Evolutionary conservation across 2,888 invertebrate genomes (phyloP), one percentile per base, ranked within the genome.

Genomic region (Platynereis dumerilii): DNA sequence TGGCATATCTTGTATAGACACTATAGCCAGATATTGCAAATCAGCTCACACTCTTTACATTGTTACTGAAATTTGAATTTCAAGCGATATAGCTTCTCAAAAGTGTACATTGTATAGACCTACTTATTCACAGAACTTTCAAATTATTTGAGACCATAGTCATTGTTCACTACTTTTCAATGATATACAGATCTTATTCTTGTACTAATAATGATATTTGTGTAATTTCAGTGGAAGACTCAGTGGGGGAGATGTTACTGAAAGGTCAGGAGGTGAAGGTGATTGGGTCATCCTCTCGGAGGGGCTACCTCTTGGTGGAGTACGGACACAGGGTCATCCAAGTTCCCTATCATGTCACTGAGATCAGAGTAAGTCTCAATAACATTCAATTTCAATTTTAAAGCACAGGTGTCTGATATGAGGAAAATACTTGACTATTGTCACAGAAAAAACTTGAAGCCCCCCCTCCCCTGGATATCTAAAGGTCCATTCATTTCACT

Each of bases 291-390:
- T 94, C 95, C 48, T 88, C 90, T 61, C 89, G 91, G 65, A 89
- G 93, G 74, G 96, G 96, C 0, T 93, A 92, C 86, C 88, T 96
- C 74, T 88, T 93, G 75, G 93, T 96, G 72, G 93, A 93, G 86
- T 90, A 91, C 83, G 90, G 90, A 78, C 89, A 88, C 71, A 86
- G 87, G 75, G 91, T 89, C 71, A 87, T 91, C 67, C 91, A 92
- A 79, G 91, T 93, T 72, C 92, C 93, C 65, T 92, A 91, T 84
- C 92, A 92, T 84, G 92, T 90, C 83, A 88, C 92, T 86, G 92
- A 92, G 83, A 86, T 93, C 42, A 77, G 76, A 71, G 76, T 76
- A 42, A 62, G 72, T 27, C 74, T 52, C 42, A 10, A n/a, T n/a
- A n/a, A n/a, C n/a, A n/a, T n/a, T n/a, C n/a, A n/a, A n/a, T n/a